Evolutionary conservation across 2,888 invertebrate species (phyloP), one percentile per base, ranked within the genome.

Genomic region (Xestia c-nigrum): DNA sequence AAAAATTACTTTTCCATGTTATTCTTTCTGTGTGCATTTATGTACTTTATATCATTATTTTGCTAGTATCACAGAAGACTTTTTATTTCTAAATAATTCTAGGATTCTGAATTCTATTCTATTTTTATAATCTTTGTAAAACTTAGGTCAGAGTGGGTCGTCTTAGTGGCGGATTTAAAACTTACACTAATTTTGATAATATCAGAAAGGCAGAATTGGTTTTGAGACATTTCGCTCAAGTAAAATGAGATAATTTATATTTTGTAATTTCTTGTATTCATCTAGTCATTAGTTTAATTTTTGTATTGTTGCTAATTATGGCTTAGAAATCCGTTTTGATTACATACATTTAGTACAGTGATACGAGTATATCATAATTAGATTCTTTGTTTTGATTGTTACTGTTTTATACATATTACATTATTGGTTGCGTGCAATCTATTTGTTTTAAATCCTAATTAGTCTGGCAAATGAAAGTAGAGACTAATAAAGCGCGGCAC

Each of bases 271-370:
- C 55, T 81, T 79, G 74, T 81, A 47, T 74, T 67, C 31, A 59
- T 81, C 87, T 87, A 87, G 88, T 88, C 88, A 84, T 76, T 80
- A 74, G 21, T 71, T 81, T 57, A 77, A 14, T 78, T 63, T 80
- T 72, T 38, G 5, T 52, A 73, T 16, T 52, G 57, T 80, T 80
- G 31, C 31, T 66, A 73, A n/a, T 57, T 76, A 55, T 47, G 7
- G 24, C 24, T 38, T 72, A 69, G 40, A 7, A 43, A 67, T 63
- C 16, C 24, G 24, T 43, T 55, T 55, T 46, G 46, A 66, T 47
- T 66, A 59, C 9, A 50, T 12, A 24, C 38, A n/a, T 55, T 72
- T 21, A 31, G 1, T 31, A 14, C 47, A 57, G 31, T 66, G 14
- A 47, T 63, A n/a, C n/a, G n/a, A n/a, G n/a, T n/a, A 52, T 19